Conservation (phyloP, 2,888 invertebrate species). For the Brenthis ino region DNA sequence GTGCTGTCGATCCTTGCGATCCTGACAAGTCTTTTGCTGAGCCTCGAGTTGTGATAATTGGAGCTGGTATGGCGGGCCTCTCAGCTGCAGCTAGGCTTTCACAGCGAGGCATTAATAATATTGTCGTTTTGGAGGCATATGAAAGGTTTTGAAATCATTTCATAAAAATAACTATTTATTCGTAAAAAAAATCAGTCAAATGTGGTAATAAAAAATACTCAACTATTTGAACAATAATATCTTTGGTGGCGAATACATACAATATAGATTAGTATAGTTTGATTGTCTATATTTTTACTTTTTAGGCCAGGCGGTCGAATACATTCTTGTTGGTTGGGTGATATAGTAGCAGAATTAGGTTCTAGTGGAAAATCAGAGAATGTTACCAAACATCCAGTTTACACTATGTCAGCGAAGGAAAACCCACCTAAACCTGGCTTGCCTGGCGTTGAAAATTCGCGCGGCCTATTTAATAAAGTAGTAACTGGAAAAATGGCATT, state of each 20-base stretch:
- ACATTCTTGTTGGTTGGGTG: conserved; percentile 89
- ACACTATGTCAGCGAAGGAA: conserved; percentile 83
- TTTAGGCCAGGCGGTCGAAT: conserved; percentile 89
- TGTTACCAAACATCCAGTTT: conserved; percentile 79
- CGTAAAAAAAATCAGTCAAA: no score
- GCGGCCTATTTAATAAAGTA: conserved; percentile 84
- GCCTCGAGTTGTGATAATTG: conserved; percentile 87
- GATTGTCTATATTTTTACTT: conserved; percentile 35
- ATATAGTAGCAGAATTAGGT: conserved; percentile 88
- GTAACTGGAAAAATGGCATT: conserved; percentile 84
- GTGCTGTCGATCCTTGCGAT: conserved; percentile 61
- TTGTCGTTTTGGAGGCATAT: conserved; percentile 88
- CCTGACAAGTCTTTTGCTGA: conserved; percentile 64
- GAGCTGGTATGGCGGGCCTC: conserved; percentile 91
- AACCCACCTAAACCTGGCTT: conserved; percentile 81
- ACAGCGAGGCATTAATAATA: conserved; percentile 86
- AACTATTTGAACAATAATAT: not conserved
- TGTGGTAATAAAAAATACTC: not conserved
- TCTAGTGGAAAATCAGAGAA: conserved; percentile 85
- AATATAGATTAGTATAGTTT: no score
- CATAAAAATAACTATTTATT: no score
- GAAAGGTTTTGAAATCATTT: conserved; percentile 79
- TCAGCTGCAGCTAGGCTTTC: conserved; percentile 88
- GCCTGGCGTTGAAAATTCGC: conserved; percentile 74
- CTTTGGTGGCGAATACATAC: not conserved